phyloP scores from a whole-genome alignment of 2,888 invertebrate genomes.

The Oegoconia quadripuncta region DNA sequence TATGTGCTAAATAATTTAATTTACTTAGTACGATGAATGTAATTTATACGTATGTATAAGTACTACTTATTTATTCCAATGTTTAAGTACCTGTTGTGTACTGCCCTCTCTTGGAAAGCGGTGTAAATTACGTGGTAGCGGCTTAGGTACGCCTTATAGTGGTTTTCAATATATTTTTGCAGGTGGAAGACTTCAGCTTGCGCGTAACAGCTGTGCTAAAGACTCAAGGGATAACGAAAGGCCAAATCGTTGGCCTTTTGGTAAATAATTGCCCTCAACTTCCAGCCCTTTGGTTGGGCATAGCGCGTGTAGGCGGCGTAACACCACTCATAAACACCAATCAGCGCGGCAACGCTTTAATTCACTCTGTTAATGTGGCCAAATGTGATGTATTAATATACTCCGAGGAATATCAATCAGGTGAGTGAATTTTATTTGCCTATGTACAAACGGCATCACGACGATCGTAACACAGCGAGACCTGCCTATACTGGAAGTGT shows the following conservation, averaged over 20 bases:
- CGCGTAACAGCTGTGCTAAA: conserved; percentile 90
- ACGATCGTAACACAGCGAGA: no score
- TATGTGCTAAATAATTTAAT: no score
- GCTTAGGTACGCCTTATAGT: neutral
- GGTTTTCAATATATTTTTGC: conserved; percentile 21
- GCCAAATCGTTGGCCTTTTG: conserved; percentile 92
- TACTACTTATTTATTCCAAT: no score
- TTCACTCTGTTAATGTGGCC: conserved; percentile 93
- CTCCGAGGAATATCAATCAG: conserved; percentile 83
- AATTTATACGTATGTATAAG: no score
- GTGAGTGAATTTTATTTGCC: no score
- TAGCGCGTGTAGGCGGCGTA: conserved; percentile 91
- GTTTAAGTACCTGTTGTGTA: no score
- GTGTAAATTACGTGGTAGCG: no score
- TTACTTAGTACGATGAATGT: no score
- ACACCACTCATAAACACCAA: conserved; percentile 97
- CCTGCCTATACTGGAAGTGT: no score
- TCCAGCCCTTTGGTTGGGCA: conserved; percentile 95
- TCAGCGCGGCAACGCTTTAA: conserved; percentile 87
- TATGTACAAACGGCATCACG: no score
- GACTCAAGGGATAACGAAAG: conserved; percentile 88
- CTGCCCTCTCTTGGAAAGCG: no score
- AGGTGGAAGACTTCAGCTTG: conserved; percentile 93
- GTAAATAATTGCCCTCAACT: conserved; percentile 96
- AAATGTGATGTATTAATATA: conserved; percentile 92